Evolutionary conservation across 2,797 vertebrate genomes (phyloP).

Genomic region (Pogoniulus pusillus): DNA sequence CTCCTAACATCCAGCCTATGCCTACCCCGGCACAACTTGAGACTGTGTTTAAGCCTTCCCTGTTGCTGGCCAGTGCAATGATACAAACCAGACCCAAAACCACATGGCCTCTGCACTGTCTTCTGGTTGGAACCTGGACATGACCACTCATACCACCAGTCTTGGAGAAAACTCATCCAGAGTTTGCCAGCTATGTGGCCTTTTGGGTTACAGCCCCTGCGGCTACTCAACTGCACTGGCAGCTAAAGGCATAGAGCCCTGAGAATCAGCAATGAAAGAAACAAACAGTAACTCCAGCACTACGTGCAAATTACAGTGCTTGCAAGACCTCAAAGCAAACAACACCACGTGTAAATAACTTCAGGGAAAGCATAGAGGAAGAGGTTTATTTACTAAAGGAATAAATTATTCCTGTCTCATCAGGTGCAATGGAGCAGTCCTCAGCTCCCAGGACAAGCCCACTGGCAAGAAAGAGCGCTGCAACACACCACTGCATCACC

Average conservation of each 20-base stretch:
- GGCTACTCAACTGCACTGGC: not conserved
- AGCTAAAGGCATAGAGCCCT: not conserved
- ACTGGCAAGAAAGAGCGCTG: not conserved
- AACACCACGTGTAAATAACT: not conserved
- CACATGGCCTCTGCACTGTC: not conserved
- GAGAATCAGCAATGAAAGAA: not conserved
- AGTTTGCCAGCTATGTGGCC: not conserved
- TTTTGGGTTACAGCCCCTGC: not conserved
- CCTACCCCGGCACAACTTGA: too few relatives aligned
- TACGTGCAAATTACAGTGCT: not conserved
- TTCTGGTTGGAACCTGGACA: not conserved
- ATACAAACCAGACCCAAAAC: not conserved
- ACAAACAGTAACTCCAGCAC: not conserved
- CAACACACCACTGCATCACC: not conserved
- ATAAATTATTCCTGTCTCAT: not conserved
- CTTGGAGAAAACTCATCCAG: not conserved
- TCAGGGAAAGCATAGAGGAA: not conserved
- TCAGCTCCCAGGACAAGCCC: fast-evolving
- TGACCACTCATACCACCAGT: fast-evolving
- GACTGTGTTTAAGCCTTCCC: not conserved
- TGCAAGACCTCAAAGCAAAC: not conserved
- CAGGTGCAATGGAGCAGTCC: not conserved
- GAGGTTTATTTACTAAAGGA: not conserved
- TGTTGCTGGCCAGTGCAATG: not conserved
- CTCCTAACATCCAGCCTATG: too few relatives aligned